Conservation (phyloP, 2,888 invertebrate species). For the Polydrusus cervinus region DNA sequence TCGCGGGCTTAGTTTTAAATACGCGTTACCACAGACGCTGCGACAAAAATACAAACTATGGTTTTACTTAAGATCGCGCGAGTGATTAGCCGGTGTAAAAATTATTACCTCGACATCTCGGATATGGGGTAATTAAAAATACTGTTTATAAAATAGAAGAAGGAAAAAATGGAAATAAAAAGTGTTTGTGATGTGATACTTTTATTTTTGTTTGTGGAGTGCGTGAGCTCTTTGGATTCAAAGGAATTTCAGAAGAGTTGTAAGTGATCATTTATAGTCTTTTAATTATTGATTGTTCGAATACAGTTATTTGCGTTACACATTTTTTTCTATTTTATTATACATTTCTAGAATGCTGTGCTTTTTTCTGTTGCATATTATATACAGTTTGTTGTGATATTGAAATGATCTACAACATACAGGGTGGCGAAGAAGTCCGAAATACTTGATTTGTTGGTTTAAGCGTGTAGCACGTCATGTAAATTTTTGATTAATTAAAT, state of each 20-base stretch:
- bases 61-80: constrained; percentile 26
- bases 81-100: constrained; percentile 7
- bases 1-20: constrained; percentile 60
- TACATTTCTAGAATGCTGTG: no score
- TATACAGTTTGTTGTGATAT: no score
- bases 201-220: constrained; percentile 26
- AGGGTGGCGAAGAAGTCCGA: no score
- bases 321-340: no score
- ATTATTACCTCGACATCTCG: constrained; percentile 28
- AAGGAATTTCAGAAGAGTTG: constrained; percentile 64
- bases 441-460: no score
- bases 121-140: constrained; percentile 39
- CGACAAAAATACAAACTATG: constrained; percentile 40
- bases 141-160: background rate
- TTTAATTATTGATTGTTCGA: background rate
- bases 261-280: constrained; percentile 56
- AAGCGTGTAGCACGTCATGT: no score
- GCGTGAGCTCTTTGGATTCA: constrained; percentile 58
- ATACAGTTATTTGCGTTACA: background rate
- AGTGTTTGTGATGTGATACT: constrained; percentile 34
- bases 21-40: constrained; percentile 55
- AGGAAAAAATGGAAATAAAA: constrained; percentile 30
- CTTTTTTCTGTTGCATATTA: no score
- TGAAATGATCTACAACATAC: no score
- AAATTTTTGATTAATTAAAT: no score